Evolutionary conservation across 1,140 invertebrate genomes (phyloP).

Genomic region (Latrodectus geometricus): DNA sequence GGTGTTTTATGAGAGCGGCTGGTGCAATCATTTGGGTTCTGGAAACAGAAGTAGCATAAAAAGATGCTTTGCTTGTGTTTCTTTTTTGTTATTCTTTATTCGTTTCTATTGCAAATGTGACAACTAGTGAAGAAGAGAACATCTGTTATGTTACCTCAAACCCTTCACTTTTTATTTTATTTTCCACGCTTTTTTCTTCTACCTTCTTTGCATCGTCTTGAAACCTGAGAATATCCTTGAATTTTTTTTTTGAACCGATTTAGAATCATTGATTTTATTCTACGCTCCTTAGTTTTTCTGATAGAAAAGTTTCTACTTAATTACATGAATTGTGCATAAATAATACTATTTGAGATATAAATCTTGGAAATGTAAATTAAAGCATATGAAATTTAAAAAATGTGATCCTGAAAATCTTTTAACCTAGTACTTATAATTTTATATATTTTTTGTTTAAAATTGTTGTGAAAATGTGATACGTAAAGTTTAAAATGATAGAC

Average conservation of each 20-base stretch:
- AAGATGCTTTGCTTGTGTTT: constrained; percentile 56
- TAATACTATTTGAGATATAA: no score
- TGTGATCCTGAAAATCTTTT: no score
- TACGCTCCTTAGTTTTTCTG: neutral
- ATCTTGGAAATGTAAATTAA: no score
- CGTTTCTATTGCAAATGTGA: constrained; percentile 62
- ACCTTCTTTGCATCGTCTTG: neutral
- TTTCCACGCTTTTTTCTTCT: neutral
- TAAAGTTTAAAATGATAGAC: no score
- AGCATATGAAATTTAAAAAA: no score
- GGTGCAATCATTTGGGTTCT: constrained; percentile 59
- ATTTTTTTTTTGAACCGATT: constrained; percentile 7
- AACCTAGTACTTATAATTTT: no score
- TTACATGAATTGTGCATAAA: no score
- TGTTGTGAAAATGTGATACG: no score
- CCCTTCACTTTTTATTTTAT: neutral
- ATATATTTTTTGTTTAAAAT: no score
- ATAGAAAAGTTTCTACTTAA: no score
- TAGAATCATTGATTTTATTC: neutral
- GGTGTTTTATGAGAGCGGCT: constrained; percentile 61
- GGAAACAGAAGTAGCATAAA: constrained; percentile 59
- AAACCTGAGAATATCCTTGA: constrained; percentile 24
- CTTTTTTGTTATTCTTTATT: constrained; percentile 49
- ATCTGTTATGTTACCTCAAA: constrained; percentile 51
- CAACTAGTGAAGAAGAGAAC: constrained; percentile 55